Evolutionary conservation across 2,888 invertebrate genomes (phyloP), one percentile per base, ranked within the genome.

Genomic region (Mechanitis messenoides): DNA sequence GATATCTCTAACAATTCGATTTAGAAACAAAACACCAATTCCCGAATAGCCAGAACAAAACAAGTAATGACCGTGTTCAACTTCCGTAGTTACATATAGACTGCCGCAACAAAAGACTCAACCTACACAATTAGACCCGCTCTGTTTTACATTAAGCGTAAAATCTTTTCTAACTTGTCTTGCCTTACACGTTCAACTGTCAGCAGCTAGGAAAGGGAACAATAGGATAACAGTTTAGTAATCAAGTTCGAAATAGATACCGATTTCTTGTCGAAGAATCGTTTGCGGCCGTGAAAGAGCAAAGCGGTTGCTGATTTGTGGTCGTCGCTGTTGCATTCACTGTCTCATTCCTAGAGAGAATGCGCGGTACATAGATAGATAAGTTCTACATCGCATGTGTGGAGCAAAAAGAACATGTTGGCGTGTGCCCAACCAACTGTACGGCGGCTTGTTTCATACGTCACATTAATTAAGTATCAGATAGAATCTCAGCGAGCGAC

Each of bases 241-340:
- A 47, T 62, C 80, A 80, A 73, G 82, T 80, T 82, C 76, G 79
- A 83, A 81, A 80, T 80, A 81, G 81, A 79, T 77, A 78, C 71
- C 74, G 75, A 76, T 79, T 80, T 77, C 80, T 77, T 74, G 71
- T 73, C 71, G 74, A 74, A 77, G 79, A 78, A 77, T 73, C 74
- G 77, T 74, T 74, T 68, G 75, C 76, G 81, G 75, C 82, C 80
- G 77, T 83, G 83, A 83, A 83, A 82, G 81, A 83, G 81, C 83
- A 86, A 87, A 88, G 84, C 84, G 81, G 77, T 75, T 76, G 75
- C 83, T 87, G 89, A 88, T 88, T 88, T 87, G 87, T 87, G 81
- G 80, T 77, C 74, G 78, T 67, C 69, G 74, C 68, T 72, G 78
- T 75, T 76, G 78, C 77, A 77, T 79, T 78, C 78, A 78, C 74